phyloP scores from a whole-genome alignment of 2,797 vertebrate species.

The Morus bassanus region DNA sequence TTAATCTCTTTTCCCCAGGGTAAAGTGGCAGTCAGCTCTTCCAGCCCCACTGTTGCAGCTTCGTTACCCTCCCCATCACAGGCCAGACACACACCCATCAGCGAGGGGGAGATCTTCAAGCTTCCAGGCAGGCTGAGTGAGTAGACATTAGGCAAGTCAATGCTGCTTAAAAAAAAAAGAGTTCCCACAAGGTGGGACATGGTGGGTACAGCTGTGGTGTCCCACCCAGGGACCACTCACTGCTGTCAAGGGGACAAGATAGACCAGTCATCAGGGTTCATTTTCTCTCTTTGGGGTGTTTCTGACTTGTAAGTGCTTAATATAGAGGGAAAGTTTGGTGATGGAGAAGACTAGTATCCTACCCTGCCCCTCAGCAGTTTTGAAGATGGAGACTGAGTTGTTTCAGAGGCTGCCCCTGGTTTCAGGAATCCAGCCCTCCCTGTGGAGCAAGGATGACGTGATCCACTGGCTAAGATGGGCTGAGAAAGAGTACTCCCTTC shows the following conservation, averaged over 20 bases:
- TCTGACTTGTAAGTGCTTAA: neutral
- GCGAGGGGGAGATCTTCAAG: conserved; percentile 76
- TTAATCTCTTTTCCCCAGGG: conserved; percentile 32
- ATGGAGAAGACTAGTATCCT: neutral
- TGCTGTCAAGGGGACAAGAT: neutral
- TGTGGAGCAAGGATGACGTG: conserved; percentile 92
- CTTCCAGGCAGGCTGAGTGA: conserved; percentile 87
- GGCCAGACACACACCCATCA: neutral
- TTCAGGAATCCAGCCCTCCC: conserved; percentile 88
- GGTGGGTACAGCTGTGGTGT: neutral
- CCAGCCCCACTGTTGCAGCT: neutral
- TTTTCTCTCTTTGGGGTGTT: neutral
- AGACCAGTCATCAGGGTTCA: neutral
- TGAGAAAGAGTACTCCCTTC: conserved; percentile 86
- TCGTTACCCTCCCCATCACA: neutral
- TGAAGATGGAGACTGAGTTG: neutral
- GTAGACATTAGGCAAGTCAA: conserved; percentile 32
- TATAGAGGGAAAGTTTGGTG: neutral
- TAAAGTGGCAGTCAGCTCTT: neutral
- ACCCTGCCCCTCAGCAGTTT: neutral
- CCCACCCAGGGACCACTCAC: neutral
- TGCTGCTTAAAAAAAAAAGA: neutral
- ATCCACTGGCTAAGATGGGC: conserved; percentile 91
- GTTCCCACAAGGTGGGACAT: neutral
- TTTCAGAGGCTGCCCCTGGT: conserved; percentile 10